phyloP scores from a whole-genome alignment of 2,888 invertebrate genomes.

The Schrankia costaestrigalis region DNA sequence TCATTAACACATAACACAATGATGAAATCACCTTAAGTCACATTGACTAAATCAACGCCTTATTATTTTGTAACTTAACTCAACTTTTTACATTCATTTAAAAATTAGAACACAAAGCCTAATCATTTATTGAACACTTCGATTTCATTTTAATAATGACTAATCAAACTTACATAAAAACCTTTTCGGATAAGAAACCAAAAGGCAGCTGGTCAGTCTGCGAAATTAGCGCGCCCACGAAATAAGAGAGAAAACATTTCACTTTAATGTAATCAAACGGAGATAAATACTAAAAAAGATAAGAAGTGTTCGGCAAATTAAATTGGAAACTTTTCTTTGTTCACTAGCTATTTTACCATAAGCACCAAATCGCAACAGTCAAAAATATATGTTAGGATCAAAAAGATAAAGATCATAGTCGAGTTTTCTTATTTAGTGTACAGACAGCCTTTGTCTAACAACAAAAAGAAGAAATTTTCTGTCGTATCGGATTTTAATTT shows the following conservation, averaged over 20 bases:
- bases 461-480: constrained; percentile 64
- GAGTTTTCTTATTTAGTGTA: constrained; percentile 8
- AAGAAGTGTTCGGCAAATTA: constrained; percentile 74
- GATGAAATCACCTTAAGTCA: too few species aligned
- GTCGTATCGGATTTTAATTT: constrained; percentile 80
- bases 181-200: too few species aligned
- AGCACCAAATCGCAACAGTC: constrained; percentile 8
- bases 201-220: too few species aligned
- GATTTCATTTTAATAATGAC: too few species aligned
- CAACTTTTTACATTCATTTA: too few species aligned
- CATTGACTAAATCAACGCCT: too few species aligned
- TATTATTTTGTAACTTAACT: too few species aligned
- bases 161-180: too few species aligned
- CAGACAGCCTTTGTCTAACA: constrained; percentile 36
- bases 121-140: too few species aligned
- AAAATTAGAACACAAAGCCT: too few species aligned
- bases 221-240: constrained; percentile 32
- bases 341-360: constrained; percentile 26
- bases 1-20: too few species aligned
- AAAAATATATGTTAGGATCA: constrained; percentile 11
- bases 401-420: constrained; percentile 23
- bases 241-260: constrained; percentile 48
- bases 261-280: constrained; percentile 70
- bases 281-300: constrained; percentile 74
- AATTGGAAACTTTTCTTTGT: constrained; percentile 66